Evolutionary conservation across 2,888 invertebrate genomes (phyloP).

Genomic region (Chloroclysta siterata): DNA sequence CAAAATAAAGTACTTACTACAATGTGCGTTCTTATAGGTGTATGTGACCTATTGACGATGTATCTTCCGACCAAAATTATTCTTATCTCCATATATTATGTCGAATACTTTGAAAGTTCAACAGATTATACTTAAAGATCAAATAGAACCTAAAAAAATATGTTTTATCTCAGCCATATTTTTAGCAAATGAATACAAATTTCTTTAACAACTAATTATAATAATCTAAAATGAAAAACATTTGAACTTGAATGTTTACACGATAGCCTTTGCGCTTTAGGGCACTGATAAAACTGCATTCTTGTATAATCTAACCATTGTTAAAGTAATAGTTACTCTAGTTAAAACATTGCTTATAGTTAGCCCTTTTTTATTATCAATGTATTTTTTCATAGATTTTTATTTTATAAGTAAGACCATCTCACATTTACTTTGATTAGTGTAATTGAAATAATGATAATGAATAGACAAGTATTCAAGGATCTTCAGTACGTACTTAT

Average conservation of each 20-base stretch:
- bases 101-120: slow-evolving; percentile 14
- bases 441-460: too few species aligned
- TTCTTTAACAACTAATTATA: slow-evolving; percentile 35
- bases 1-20: too few species aligned
- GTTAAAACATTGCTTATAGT: too few species aligned
- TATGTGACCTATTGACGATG: too few species aligned
- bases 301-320: not conserved
- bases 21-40: too few species aligned
- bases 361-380: too few species aligned
- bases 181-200: not conserved
- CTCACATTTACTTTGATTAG: too few species aligned
- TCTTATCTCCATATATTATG: slow-evolving; percentile 25
- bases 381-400: too few species aligned
- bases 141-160: slow-evolving; percentile 6
- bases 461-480: too few species aligned
- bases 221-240: slow-evolving; percentile 33
- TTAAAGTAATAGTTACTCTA: too few species aligned
- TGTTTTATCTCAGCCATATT: slow-evolving; percentile 13
- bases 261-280: slow-evolving; percentile 29
- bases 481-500: too few species aligned
- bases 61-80: slow-evolving; percentile 13
- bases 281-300: slow-evolving; percentile 16
- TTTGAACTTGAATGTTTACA: slow-evolving; percentile 24
- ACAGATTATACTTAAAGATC: slow-evolving; percentile 40
- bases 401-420: too few species aligned